A percentile compares a stretch with the other conserved stretches of the same genome.
These are phyloP conservation scores for Heliconius congener DNA, from an alignment of 1,140 invertebrate genomes.

Conservation along the genomic window DNA sequence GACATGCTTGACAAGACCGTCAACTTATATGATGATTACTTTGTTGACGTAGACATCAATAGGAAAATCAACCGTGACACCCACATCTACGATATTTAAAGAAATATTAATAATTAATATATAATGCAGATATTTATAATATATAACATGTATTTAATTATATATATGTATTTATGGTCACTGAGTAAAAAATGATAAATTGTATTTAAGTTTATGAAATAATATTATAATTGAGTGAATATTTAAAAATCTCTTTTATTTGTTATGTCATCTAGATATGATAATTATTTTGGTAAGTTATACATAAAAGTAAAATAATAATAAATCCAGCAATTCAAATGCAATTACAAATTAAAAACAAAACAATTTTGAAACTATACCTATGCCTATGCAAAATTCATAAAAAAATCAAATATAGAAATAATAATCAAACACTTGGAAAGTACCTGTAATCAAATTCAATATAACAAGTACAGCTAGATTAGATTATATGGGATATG, in stretches of 20 bases:
- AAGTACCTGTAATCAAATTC: too few relatives aligned
- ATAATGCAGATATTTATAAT: not conserved
- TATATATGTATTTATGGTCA: not conserved
- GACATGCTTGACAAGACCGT: constrained; percentile 50
- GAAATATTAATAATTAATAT: not conserved
- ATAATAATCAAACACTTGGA: too few relatives aligned
- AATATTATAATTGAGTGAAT: not conserved
- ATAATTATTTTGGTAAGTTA: too few relatives aligned
- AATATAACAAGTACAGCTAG: too few relatives aligned
- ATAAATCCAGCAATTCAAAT: too few relatives aligned
- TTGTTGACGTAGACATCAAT: constrained; percentile 57
- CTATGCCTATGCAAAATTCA: too few relatives aligned
- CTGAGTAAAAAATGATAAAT: not conserved
- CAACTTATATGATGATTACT: constrained; percentile 39
- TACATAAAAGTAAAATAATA: too few relatives aligned
- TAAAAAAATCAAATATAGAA: too few relatives aligned
- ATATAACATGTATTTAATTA: not conserved
- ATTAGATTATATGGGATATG: too few relatives aligned
- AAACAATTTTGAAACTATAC: too few relatives aligned
- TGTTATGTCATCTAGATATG: too few relatives aligned
- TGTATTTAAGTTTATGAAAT: not conserved
- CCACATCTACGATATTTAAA: constrained; percentile 45
- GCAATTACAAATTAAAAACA: too few relatives aligned
- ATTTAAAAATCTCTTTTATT: not conserved
- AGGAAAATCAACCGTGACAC: constrained; percentile 47